Evolutionary conservation across 2,797 vertebrate species (phyloP), one percentile per base, ranked within the genome.

Genomic region (Enteromius unitaeniatus): DNA sequence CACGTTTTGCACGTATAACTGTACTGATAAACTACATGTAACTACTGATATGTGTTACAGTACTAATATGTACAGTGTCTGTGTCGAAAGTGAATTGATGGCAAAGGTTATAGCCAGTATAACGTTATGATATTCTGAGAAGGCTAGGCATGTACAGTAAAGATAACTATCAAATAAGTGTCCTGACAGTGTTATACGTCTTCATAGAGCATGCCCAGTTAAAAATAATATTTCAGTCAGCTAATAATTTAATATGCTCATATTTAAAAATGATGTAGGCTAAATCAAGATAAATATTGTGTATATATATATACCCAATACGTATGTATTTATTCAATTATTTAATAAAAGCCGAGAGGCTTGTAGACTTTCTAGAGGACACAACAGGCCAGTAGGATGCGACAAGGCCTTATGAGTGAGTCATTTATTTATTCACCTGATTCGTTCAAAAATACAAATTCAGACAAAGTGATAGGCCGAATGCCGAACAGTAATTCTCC

Each of bases 31-130:
- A 67, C 79, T 34, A 49, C 1, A 3, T 81, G 55, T 23, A 82
- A 53, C 58, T 40, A 40, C 58, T 40, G 70, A 77, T 34, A 64
- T 31, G 49, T 53, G 6, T 14, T 49, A 74, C 28, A 53, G 47
- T 55, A 77, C 73, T 58, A 49, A 76, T 40, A 42, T 77, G 34
- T 31, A 81, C 34, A 62, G 26, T 58, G 49, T 58, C 37, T 68
- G 6, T 65, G 31, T 37, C 11, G 14, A 65, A 65, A 34, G 28
- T 34, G 17, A 65, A 42, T 23, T 68, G 62, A 40, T 58, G 37
- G 34, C 62, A 83, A 83, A 68, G 73, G 73, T 68, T 45, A 83
- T 51, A 51, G 21, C 40, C 60, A 17, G 42, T 45, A 28, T 28
- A 72, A 65, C 49, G 31, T 51, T 51, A 51, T 49, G 40, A 49